Percentiles rank a stretch among this genome's conserved stretches.
These are phyloP conservation scores for Lasioglossum leucozonium DNA, from an alignment of 2,888 invertebrate species.

Conservation along the genomic window DNA sequence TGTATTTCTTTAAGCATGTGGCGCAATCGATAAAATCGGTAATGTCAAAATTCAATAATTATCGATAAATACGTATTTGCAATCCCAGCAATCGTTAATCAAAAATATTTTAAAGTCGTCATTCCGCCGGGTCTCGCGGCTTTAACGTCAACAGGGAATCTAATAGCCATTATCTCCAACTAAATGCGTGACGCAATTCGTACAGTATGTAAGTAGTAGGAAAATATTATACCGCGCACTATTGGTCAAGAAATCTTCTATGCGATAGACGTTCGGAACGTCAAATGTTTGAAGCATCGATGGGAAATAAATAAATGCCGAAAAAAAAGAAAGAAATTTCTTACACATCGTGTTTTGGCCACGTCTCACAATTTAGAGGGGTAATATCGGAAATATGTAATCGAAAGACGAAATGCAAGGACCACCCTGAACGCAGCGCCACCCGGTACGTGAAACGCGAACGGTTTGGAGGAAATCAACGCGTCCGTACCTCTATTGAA, in stretches of 20 bases:
- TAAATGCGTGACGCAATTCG: background rate
- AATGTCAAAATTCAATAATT: too few species aligned
- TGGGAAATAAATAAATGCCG: too few species aligned
- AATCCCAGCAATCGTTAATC: background rate
- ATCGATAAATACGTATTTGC: background rate
- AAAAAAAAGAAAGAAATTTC: too few species aligned
- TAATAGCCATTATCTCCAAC: background rate
- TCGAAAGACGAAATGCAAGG: too few species aligned
- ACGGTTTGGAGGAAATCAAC: conserved; percentile 25
- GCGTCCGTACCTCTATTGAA: conserved; percentile 66
- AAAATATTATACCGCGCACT: background rate
- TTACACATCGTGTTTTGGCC: too few species aligned
- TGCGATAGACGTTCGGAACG: background rate
- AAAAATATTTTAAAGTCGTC: background rate
- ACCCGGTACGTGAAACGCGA: background rate
- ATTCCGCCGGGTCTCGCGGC: background rate
- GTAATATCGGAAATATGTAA: background rate
- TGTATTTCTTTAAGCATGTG: background rate
- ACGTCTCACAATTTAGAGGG: background rate
- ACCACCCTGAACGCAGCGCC: background rate
- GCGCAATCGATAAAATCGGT: background rate
- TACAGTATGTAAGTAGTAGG: background rate
- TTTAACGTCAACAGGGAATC: background rate
- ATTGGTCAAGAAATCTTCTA: background rate
- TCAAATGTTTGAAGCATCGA: too few species aligned